phyloP scores from a whole-genome alignment of 2,888 invertebrate genomes.

The Rhagium mordax region DNA sequence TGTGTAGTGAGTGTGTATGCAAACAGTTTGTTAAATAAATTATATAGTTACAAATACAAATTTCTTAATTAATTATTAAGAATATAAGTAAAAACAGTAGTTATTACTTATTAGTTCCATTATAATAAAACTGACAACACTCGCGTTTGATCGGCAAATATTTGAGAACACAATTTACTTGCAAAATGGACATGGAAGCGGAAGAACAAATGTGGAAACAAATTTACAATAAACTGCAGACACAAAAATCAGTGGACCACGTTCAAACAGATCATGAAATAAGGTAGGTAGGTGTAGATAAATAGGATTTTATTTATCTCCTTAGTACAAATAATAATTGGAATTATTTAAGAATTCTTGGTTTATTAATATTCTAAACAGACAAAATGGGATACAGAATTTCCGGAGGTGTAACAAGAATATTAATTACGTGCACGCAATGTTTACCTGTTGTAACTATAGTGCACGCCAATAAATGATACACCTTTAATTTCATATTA shows the following conservation, averaged over 20 bases:
- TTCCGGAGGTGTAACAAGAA: background rate
- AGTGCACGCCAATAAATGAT: no score
- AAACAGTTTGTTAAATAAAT: constrained; percentile 2
- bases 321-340: no score
- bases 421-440: background rate
- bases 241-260: constrained; percentile 72
- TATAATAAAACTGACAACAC: no score
- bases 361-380: background rate
- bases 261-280: constrained; percentile 79
- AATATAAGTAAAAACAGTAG: background rate
- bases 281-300: constrained; percentile 72
- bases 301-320: background rate
- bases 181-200: constrained; percentile 70
- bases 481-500: no score
- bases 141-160: background rate
- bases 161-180: background rate
- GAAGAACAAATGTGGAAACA: constrained; percentile 87
- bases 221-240: constrained; percentile 79
- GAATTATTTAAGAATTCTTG: no score
- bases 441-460: no score
- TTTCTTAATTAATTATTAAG: background rate
- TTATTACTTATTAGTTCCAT: no score
- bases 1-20: constrained; percentile 3
- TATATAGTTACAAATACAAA: background rate
- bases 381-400: background rate